Conservation (phyloP, 2,888 invertebrate genomes). For the Deilephila elpenor region DNA sequence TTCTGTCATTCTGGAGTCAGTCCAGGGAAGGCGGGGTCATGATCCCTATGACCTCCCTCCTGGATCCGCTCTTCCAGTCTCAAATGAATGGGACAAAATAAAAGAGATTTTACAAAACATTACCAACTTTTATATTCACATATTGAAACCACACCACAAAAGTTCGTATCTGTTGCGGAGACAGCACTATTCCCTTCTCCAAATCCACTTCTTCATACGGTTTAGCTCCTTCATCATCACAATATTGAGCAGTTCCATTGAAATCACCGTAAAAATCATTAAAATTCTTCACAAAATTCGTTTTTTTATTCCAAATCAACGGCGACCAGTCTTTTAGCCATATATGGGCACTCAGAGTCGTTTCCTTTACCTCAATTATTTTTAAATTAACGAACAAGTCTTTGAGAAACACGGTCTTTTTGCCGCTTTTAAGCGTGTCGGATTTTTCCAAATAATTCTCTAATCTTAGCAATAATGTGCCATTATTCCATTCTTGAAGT, state of each 20-base stretch:
- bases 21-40: too few species aligned
- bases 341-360: constrained; percentile 87
- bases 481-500: constrained; percentile 89
- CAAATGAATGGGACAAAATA: not conserved
- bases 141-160: constrained; percentile 75
- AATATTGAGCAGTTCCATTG: constrained; percentile 41
- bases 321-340: constrained; percentile 82
- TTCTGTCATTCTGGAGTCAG: too few species aligned
- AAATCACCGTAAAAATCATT: constrained; percentile 57
- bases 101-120: constrained; percentile 12
- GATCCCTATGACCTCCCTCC: too few species aligned
- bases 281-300: constrained; percentile 57
- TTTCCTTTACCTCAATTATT: constrained; percentile 84
- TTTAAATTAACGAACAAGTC: constrained; percentile 84
- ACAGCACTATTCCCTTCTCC: constrained; percentile 73
- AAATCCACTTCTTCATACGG: constrained; percentile 46
- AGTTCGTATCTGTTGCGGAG: constrained; percentile 90
- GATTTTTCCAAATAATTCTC: constrained; percentile 90
- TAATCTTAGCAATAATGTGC: constrained; percentile 87
- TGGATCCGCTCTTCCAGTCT: too few species aligned
- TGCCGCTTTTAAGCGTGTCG: constrained; percentile 82
- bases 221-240: constrained; percentile 37
- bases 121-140: constrained; percentile 26
- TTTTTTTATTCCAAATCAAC: constrained; percentile 77
- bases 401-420: constrained; percentile 83